Percentiles rank a stretch among this genome's conserved stretches.
These are phyloP conservation scores for Drosophila varians DNA, from an alignment of 1,140 invertebrate species.

Conservation along the genomic window DNA sequence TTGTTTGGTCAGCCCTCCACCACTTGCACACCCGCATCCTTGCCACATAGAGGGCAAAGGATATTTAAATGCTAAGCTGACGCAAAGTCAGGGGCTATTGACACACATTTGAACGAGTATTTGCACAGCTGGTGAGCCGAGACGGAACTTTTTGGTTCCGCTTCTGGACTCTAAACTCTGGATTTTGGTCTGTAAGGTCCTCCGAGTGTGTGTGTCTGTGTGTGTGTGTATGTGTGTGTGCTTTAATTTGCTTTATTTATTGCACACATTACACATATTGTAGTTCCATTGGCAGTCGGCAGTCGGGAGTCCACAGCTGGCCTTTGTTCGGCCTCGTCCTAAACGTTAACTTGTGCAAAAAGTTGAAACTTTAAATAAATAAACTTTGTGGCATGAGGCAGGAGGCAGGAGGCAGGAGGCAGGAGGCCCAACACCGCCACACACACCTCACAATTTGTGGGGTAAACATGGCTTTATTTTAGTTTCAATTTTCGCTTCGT, in stretches of 20 bases:
- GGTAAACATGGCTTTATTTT: constrained; percentile 81
- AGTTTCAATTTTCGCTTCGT: constrained; percentile 82
- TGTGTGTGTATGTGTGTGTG: too few species aligned
- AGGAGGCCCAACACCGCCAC: constrained; percentile 2
- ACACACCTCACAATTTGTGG: constrained; percentile 72
- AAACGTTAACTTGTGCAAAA: constrained; percentile 69
- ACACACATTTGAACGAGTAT: constrained; percentile 55
- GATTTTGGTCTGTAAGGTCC: too few species aligned
- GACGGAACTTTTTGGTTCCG: constrained; percentile 33
- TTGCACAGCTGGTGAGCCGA: constrained; percentile 65
- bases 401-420: constrained; percentile 8
- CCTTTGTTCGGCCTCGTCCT: constrained; percentile 18
- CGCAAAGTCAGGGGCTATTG: constrained; percentile 59
- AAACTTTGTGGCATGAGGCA: constrained; percentile 63
- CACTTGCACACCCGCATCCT: constrained; percentile 9
- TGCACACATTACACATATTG: constrained; percentile 42
- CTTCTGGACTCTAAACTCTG: neutral
- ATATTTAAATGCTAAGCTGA: constrained; percentile 62
- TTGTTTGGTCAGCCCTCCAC: constrained; percentile 62
- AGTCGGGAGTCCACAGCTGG: too few species aligned
- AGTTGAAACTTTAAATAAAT: constrained; percentile 79
- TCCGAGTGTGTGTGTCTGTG: too few species aligned
- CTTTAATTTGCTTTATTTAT: constrained; percentile 69
- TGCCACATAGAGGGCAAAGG: constrained; percentile 1
- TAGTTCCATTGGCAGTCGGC: constrained; percentile 35